These are phyloP conservation scores for Aproaerema taeniolella DNA, from an alignment of 2,888 invertebrate species.

Conservation along the genomic window DNA sequence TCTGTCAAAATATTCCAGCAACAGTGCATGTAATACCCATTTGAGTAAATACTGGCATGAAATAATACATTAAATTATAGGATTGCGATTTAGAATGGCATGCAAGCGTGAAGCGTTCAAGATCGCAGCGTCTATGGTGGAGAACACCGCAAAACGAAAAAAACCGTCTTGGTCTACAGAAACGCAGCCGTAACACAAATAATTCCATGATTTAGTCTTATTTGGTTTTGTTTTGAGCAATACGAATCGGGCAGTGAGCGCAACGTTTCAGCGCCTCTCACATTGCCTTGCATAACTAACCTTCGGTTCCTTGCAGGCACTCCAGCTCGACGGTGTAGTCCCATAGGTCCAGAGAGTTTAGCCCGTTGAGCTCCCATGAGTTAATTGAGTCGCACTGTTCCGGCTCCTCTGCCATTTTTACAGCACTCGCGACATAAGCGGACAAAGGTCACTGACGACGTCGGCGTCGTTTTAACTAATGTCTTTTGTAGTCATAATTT, in stretches of 20 bases:
- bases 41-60: background rate
- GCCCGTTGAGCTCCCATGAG: constrained; percentile 74
- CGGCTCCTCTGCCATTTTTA: constrained; percentile 66
- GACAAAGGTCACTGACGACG: constrained; percentile 44
- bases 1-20: constrained; percentile 8
- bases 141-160: constrained; percentile 6
- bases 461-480: constrained; percentile 32
- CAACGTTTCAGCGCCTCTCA: constrained; percentile 39
- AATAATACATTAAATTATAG: background rate
- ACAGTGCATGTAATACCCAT: background rate
- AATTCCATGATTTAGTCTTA: constrained; percentile 41
- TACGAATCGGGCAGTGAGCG: constrained; percentile 35
- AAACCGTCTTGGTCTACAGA: constrained; percentile 1
- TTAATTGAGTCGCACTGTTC: constrained; percentile 65
- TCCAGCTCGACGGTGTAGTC: constrained; percentile 91
- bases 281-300: constrained; percentile 71
- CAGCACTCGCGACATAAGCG: constrained; percentile 27
- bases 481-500: constrained; percentile 46
- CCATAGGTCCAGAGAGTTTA: constrained; percentile 88
- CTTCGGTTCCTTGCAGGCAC: constrained; percentile 87
- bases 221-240: constrained; percentile 40
- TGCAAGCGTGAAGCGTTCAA: constrained; percentile 8
- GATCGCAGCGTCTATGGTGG: background rate
- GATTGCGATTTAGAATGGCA: constrained; percentile 3
- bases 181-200: constrained; percentile 27